phyloP scores from a whole-genome alignment of 2,113 vertebrate genomes.

The Puntigrus tetrazona region DNA sequence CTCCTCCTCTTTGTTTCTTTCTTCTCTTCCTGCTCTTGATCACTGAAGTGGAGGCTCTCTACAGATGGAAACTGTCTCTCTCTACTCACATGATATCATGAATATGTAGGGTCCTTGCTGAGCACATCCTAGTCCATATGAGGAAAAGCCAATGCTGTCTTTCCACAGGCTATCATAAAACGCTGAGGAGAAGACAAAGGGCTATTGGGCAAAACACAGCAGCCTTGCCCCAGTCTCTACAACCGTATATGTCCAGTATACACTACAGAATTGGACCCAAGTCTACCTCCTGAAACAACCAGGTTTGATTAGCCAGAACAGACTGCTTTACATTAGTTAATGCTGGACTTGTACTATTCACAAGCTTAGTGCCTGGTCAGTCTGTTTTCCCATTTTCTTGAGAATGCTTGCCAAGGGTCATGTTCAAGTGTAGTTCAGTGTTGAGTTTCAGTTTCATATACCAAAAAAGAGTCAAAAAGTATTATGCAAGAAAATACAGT shows the following conservation, averaged over 20 bases:
- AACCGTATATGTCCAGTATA: background rate
- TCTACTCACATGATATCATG: slow-evolving; percentile 44
- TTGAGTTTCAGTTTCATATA: background rate
- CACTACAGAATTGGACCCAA: background rate
- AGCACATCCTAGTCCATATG: slow-evolving; percentile 37
- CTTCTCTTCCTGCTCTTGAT: slow-evolving; percentile 47
- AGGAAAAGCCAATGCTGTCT: slow-evolving; percentile 44
- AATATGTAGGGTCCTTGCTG: slow-evolving; percentile 50
- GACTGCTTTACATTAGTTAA: background rate
- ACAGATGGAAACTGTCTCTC: slow-evolving; percentile 35
- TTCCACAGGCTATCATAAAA: slow-evolving; percentile 48
- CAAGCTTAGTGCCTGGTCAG: background rate
- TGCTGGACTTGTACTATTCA: background rate
- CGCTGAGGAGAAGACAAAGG: slow-evolving; percentile 39
- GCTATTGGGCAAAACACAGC: slow-evolving; percentile 10
- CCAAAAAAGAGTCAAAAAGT: no score
- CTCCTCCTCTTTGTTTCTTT: slow-evolving; percentile 24
- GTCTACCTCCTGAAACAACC: background rate
- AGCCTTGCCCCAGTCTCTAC: background rate
- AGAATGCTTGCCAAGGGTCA: background rate
- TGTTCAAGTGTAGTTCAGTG: no score
- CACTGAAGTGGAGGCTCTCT: slow-evolving; percentile 53
- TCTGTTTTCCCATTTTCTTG: background rate
- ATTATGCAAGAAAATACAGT: no score
- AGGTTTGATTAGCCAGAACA: background rate